phyloP scores from a whole-genome alignment of 2,113 vertebrate genomes.

The Climacteris rufus region DNA sequence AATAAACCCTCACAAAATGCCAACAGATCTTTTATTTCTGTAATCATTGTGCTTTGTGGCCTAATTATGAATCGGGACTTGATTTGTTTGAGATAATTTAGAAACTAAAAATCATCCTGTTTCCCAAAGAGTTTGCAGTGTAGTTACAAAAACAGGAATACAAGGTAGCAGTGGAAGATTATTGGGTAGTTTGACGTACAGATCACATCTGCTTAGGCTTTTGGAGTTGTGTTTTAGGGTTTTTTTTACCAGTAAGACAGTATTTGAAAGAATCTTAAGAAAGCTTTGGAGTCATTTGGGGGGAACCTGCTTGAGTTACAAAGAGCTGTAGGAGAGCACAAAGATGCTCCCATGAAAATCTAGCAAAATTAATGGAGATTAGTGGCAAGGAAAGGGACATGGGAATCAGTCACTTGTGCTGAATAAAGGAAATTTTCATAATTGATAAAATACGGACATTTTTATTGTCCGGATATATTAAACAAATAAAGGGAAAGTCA shows the following conservation, averaged over 20 bases:
- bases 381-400: neutral
- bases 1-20: neutral
- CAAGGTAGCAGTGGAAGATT: neutral
- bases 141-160: neutral
- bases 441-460: neutral
- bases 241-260: neutral
- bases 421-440: neutral
- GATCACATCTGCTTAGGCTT: neutral
- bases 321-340: neutral
- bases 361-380: neutral
- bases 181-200: neutral
- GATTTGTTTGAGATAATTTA: neutral
- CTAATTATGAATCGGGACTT: neutral
- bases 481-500: neutral
- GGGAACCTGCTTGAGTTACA: neutral
- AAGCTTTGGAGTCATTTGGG: neutral
- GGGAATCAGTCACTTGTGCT: neutral
- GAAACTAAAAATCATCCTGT: neutral
- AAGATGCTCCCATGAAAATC: neutral
- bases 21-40: neutral
- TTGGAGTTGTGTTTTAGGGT: accelerated
- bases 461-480: neutral
- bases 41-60: neutral
- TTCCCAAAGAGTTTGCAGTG: neutral
- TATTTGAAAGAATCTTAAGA: neutral